A percentile compares a stretch with the other conserved stretches of the same genome.
Evolutionary conservation across 2,888 invertebrate species (phyloP).

Genomic region (Odontocerum albicorne): DNA sequence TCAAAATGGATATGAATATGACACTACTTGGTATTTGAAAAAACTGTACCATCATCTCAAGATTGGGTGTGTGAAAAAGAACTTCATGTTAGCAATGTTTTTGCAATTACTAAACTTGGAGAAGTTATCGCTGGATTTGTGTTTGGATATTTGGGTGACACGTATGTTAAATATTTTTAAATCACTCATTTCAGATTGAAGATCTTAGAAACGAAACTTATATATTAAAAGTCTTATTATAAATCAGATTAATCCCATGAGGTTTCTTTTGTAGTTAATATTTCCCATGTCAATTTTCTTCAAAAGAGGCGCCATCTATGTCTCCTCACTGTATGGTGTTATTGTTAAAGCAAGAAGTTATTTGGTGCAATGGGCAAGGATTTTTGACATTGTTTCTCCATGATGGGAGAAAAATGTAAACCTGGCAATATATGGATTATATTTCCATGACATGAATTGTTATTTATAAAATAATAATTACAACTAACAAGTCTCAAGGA

Average conservation of each 20-base stretch:
- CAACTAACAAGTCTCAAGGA: too few relatives aligned
- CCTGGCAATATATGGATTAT: too few relatives aligned
- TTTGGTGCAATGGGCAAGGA: too few relatives aligned
- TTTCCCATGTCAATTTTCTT: too few relatives aligned
- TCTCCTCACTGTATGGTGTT: too few relatives aligned
- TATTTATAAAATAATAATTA: too few relatives aligned
- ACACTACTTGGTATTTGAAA: constrained; percentile 54
- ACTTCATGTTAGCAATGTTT: constrained; percentile 56
- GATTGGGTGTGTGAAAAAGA: constrained; percentile 61
- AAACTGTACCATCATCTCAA: constrained; percentile 54
- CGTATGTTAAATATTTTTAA: constrained; percentile 44
- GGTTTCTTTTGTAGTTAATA: too few relatives aligned
- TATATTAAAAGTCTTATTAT: background rate
- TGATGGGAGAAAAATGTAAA: too few relatives aligned
- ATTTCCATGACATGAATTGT: too few relatives aligned
- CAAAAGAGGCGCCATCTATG: too few relatives aligned
- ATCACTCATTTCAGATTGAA: background rate
- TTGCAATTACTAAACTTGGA: constrained; percentile 54
- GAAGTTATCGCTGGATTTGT: constrained; percentile 59
- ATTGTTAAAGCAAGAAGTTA: too few relatives aligned
- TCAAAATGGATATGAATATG: constrained; percentile 58
- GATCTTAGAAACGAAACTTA: background rate
- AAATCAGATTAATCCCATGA: background rate
- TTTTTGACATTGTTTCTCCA: too few relatives aligned
- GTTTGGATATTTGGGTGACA: constrained; percentile 60